phyloP scores from a whole-genome alignment of 2,888 invertebrate genomes.

The Dexiosoma caninum region DNA sequence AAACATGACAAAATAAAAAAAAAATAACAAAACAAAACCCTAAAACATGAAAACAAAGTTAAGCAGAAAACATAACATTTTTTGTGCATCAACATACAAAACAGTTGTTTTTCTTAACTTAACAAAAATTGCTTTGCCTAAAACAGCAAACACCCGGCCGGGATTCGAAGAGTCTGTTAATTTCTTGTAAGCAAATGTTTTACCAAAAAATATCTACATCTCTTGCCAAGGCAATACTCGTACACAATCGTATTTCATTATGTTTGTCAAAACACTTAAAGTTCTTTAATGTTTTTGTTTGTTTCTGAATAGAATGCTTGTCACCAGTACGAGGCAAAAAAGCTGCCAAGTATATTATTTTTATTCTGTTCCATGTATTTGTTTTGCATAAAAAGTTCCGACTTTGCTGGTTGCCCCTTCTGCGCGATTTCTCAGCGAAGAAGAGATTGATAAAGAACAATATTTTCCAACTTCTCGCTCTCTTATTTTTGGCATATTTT shows the following conservation, averaged over 20 bases:
- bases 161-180: constrained; percentile 9
- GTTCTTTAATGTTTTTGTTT: constrained; percentile 59
- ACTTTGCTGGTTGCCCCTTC: background rate
- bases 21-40: constrained; percentile 18
- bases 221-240: background rate
- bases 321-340: constrained; percentile 53
- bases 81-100: constrained; percentile 33
- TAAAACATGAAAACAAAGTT: constrained; percentile 57
- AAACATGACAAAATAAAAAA: constrained; percentile 22
- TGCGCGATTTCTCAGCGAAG: background rate
- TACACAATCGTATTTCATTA: constrained; percentile 43
- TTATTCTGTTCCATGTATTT: background rate
- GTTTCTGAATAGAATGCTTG: constrained; percentile 54
- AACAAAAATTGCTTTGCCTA: constrained; percentile 48
- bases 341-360: constrained; percentile 4
- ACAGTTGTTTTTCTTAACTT: constrained; percentile 41
- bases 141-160: constrained; percentile 37
- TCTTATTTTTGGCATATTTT: constrained; percentile 55
- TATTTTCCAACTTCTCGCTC: constrained; percentile 35
- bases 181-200: constrained; percentile 48
- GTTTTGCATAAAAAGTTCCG: constrained; percentile 12
- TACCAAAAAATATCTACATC: constrained; percentile 33
- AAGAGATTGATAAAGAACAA: constrained; percentile 5
- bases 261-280: constrained; percentile 64
- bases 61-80: constrained; percentile 60